Evolutionary conservation across 2,888 invertebrate genomes (phyloP).

Genomic region (Uloborus plumipes): DNA sequence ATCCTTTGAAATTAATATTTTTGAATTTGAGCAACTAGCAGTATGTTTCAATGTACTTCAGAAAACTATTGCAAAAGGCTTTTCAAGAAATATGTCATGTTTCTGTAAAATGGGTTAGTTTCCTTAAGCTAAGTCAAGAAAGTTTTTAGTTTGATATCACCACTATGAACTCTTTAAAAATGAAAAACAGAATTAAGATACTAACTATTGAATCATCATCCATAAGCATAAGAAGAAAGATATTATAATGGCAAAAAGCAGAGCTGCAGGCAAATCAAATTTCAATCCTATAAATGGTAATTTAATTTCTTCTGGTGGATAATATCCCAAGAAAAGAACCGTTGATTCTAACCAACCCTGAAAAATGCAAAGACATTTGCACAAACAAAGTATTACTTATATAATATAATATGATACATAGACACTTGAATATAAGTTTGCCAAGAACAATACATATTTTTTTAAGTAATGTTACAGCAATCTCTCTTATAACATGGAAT

Average conservation of each 20-base stretch:
- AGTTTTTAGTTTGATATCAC: too few species aligned
- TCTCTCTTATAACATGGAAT: too few species aligned
- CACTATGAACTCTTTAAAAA: too few species aligned
- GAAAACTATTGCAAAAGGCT: background rate
- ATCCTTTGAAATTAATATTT: too few species aligned
- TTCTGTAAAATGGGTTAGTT: background rate
- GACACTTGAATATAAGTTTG: background rate
- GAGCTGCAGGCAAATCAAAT: constrained; percentile 29
- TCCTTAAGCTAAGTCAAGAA: too few species aligned
- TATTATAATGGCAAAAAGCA: constrained; percentile 30
- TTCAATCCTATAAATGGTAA: constrained; percentile 31
- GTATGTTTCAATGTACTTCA: too few species aligned
- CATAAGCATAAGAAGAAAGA: constrained; percentile 36
- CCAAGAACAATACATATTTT: background rate
- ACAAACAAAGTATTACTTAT: background rate
- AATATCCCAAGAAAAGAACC: constrained; percentile 42
- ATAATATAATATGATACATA: too few species aligned
- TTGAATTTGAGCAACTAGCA: too few species aligned
- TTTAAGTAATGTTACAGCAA: too few species aligned
- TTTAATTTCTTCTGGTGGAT: constrained; percentile 28
- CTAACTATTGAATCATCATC: constrained; percentile 56
- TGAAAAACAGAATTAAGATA: background rate
- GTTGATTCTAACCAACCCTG: constrained; percentile 52
- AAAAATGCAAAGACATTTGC: background rate
- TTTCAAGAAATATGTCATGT: background rate